Evolutionary conservation across 2,888 invertebrate species (phyloP).

Genomic region (Aspidiotus destructor): DNA sequence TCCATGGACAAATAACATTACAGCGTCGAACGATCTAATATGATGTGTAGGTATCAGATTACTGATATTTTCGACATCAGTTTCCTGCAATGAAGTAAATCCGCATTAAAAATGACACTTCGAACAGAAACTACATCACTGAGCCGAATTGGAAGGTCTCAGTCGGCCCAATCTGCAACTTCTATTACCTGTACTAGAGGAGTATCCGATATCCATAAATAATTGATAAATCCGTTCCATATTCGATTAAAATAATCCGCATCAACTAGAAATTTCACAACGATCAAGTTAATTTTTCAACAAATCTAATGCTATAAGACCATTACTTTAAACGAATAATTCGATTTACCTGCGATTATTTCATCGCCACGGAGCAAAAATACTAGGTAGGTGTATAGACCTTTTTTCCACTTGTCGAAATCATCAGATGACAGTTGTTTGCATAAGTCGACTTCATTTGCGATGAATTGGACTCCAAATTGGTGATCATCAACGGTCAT

Average conservation of each 20-base stretch:
- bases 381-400: too few relatives aligned
- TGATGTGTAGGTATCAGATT: slow-evolving; percentile 29
- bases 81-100: slow-evolving; percentile 29
- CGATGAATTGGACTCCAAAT: slow-evolving; percentile 18
- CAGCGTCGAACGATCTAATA: slow-evolving; percentile 18
- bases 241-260: slow-evolving; percentile 68
- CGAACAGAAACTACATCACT: background rate
- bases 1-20: slow-evolving; percentile 32
- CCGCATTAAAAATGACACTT: slow-evolving; percentile 21
- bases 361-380: slow-evolving; percentile 1
- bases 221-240: slow-evolving; percentile 94
- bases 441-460: slow-evolving; percentile 23
- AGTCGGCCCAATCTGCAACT: background rate
- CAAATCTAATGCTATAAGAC: background rate
- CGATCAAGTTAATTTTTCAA: background rate
- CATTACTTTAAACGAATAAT: background rate
- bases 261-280: slow-evolving; percentile 30
- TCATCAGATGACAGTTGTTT: slow-evolving; percentile 34
- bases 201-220: slow-evolving; percentile 98
- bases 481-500: slow-evolving; percentile 8
- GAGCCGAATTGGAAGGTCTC: background rate
- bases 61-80: slow-evolving; percentile 30
- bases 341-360: too few relatives aligned
- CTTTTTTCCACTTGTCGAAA: slow-evolving; percentile 30
- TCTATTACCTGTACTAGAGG: slow-evolving; percentile 65